Evolutionary conservation across 2,797 vertebrate genomes (phyloP).

Genomic region (Macrochelys suwanniensis): DNA sequence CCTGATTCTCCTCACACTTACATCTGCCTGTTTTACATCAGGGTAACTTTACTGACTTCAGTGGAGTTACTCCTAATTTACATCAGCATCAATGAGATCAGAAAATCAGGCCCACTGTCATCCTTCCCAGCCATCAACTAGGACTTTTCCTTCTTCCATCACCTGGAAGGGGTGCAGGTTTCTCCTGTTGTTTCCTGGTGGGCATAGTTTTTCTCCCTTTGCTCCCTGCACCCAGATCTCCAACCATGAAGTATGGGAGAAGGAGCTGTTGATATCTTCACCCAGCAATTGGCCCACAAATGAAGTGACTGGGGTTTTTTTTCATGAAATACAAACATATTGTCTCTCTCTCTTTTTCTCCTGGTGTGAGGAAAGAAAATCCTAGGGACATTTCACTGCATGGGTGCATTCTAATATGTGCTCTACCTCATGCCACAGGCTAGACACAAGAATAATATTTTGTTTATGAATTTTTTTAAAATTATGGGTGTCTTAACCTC

Average conservation of each 20-base stretch:
- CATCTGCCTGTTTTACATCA: neutral
- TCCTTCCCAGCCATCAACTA: neutral
- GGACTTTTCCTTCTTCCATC: slow-evolving; percentile 39
- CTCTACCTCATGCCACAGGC: neutral
- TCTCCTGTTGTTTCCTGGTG: slow-evolving; percentile 43
- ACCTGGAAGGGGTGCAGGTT: slow-evolving; percentile 46
- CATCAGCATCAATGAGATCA: neutral
- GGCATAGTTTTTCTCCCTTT: slow-evolving; percentile 57
- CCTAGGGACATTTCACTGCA: neutral
- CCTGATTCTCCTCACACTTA: neutral
- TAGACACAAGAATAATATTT: neutral
- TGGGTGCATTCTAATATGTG: rapidly evolving
- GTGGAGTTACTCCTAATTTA: neutral
- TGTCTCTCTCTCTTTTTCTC: slow-evolving; percentile 6
- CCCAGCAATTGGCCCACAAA: slow-evolving; percentile 52
- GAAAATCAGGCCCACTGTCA: slow-evolving; percentile 12
- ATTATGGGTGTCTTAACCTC: neutral
- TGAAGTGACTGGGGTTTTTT: slow-evolving; percentile 52
- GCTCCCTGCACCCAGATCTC: slow-evolving; percentile 56
- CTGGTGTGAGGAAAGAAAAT: neutral
- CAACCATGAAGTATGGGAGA: slow-evolving; percentile 32
- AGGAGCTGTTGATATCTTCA: slow-evolving; percentile 56
- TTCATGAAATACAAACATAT: slow-evolving; percentile 55
- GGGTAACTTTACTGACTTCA: neutral
- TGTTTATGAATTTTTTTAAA: neutral